Evolutionary conservation across 2,113 vertebrate genomes (phyloP), one percentile per base, ranked within the genome.

Genomic region (Halcyon senegalensis): DNA sequence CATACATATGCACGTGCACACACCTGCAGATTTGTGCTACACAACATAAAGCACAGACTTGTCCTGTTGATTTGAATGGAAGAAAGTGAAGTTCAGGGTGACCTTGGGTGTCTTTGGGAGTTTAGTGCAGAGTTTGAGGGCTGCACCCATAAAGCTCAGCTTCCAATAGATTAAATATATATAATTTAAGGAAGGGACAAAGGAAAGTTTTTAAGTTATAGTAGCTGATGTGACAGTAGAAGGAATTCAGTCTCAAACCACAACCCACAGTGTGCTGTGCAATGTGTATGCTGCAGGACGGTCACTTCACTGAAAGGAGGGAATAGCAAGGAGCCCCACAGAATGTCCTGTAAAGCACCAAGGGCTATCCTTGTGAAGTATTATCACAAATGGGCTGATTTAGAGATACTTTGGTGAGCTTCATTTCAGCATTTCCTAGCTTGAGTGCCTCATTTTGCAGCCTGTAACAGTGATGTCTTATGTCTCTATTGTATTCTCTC

Each of bases 251-350:
- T 35, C 0, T 73, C 66, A 67, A 24, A 41, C 4, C 24, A n/a
- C 31, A 60, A 19, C 23, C 28, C 13, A 50, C 0, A 0, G 25
- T 27, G 11, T 41, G 3, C 11, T 63, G 10, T 2, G 4, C 14
- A 12, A 5, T 37, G 79, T 79, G 59, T 41, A 16, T 60, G 18
- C 56, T 86, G 35, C 8, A 69, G 64, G 50, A 48, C 19, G 31
- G 39, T 37, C 27, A 18, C 30, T 78, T 62, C 1, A 0, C 13
- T 62, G 9, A 68, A 59, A 73, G 39, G 19, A 59, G 3, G 4
- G 10, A 64, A 44, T 10, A 56, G 4, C 23, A 87, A 63, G 17
- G 35, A 78, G 4, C 14, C 5, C 50, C 15, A 15, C 18, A 31
- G 11, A 63, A 82, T 11, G 5, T 56, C 83, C 73, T 62, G 5